Conservation (phyloP, 2,113 vertebrate species). For the Peromyscus polionotus region DNA sequence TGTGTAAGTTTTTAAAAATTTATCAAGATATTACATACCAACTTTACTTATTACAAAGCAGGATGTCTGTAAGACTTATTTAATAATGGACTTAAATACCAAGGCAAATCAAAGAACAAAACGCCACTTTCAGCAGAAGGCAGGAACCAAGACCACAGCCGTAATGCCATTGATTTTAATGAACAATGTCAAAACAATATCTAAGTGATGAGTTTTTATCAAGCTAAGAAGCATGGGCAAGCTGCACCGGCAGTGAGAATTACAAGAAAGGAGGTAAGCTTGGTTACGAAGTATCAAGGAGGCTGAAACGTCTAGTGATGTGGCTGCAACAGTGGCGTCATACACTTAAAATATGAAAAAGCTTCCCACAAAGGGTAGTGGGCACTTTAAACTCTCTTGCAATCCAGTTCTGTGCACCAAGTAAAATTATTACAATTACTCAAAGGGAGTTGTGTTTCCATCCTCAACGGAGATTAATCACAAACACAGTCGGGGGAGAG, state of each 20-base stretch:
- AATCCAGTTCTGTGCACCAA: constrained; percentile 63
- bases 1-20: constrained; percentile 18
- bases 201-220: constrained; percentile 38
- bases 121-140: constrained; percentile 20
- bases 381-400: constrained; percentile 53
- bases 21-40: constrained; percentile 49
- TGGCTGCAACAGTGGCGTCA: constrained; percentile 51
- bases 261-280: constrained; percentile 51
- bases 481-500: constrained; percentile 60
- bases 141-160: constrained; percentile 67
- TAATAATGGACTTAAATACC: constrained; percentile 16
- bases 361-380: constrained; percentile 37
- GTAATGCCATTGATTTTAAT: constrained; percentile 40
- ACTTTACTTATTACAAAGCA: constrained; percentile 24
- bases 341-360: constrained; percentile 45
- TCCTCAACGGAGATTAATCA: constrained; percentile 69
- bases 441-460: constrained; percentile 65
- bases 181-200: constrained; percentile 63
- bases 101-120: constrained; percentile 61
- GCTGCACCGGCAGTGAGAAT: constrained; percentile 59
- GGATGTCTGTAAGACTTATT: constrained; percentile 40
- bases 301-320: constrained; percentile 55
- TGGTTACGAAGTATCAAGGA: constrained; percentile 64
- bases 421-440: constrained; percentile 66
- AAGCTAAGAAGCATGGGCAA: constrained; percentile 53